Evolutionary conservation across 2,888 invertebrate species (phyloP), one percentile per base, ranked within the genome.

Genomic region (Bombylius major): DNA sequence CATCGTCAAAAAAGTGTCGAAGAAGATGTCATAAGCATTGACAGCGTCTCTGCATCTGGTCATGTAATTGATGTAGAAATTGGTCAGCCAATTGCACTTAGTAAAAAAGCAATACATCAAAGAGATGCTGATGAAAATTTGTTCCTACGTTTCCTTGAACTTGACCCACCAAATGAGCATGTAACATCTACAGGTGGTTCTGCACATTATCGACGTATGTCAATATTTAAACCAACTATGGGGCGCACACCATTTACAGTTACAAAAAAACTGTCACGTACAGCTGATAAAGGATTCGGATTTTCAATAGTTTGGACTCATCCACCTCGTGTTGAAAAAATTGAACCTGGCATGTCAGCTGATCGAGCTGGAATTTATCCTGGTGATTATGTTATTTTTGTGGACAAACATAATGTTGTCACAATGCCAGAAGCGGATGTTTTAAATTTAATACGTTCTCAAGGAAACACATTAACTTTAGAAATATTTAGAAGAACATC

Each of bases 271-370:
- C 71, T 85, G 61, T 71, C 71, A 9, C 68, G 78, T 4, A 80
- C 78, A 3, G 71, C 76, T 9, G 77, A 75, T 34, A 78, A 80
- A n/a, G 87, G 87, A 33, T 88, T 86, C 64, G 91, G 91, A 14
- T 91, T 91, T 74, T 89, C 89, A 6, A 84, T 91, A 54, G 89
- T 90, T 1, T 91, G 91, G 91, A 91, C 90, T 7, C 83, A 88
- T 66, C 91, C 91, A 0, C 91, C 91, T 5, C 79, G 89, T 32
- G 86, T 92, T 48, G 91, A 91, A 69, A 78, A 90, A 57, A 87
- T 91, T 13, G 90, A 90, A 58, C 82, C 85, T 0, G 86, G 86
- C 5, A 79, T 89, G 13, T 86, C 89, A 6, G 91, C 91, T 1
- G 91, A 90, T 60, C 80, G 83, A n/a, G 86, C 87, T 5, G 91